Conservation (phyloP, 2,888 invertebrate species). For the Dexiosoma caninum region DNA sequence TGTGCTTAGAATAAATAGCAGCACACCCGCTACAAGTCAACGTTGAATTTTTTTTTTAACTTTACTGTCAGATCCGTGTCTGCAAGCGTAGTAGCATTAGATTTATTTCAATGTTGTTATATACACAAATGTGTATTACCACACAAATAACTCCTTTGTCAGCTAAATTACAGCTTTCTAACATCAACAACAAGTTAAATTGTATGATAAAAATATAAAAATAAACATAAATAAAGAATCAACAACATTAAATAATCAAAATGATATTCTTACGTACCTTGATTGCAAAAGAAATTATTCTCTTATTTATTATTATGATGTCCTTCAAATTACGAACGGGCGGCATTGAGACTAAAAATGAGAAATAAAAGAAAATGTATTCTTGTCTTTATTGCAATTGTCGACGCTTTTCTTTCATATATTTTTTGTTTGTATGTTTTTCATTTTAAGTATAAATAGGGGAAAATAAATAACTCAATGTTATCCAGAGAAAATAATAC, state of each 20-base stretch:
- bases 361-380: constrained; percentile 21
- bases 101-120: too few species aligned
- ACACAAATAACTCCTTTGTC: too few species aligned
- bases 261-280: constrained; percentile 5
- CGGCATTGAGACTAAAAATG: constrained; percentile 55
- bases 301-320: constrained; percentile 24
- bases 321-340: constrained; percentile 52
- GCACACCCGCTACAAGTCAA: too few species aligned
- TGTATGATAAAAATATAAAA: not conserved
- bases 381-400: constrained; percentile 44
- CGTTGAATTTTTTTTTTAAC: too few species aligned
- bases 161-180: too few species aligned
- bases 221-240: not conserved
- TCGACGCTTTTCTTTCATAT: not conserved
- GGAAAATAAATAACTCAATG: not conserved
- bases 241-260: not conserved
- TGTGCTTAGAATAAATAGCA: too few species aligned
- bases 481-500: too few species aligned
- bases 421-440: too few species aligned
- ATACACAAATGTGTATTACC: too few species aligned
- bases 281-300: not conserved
- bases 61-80: too few species aligned
- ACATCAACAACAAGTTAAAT: too few species aligned
- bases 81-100: too few species aligned
- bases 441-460: not conserved